phyloP scores from a whole-genome alignment of 1,140 invertebrate genomes.

The Brachionus koreanus region DNA sequence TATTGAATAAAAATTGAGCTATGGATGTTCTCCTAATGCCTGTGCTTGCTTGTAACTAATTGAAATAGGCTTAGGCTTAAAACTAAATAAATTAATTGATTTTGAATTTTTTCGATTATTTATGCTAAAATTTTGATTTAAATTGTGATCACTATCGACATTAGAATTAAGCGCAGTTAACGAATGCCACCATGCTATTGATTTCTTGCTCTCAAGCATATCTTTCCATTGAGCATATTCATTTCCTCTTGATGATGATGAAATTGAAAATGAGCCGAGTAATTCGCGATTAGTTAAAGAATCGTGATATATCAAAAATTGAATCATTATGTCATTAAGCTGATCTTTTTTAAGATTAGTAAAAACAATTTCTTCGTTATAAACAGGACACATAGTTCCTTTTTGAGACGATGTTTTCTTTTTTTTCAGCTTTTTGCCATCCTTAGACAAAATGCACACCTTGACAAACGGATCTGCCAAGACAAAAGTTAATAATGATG shows the following conservation, averaged over 20 bases:
- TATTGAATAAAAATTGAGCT: neutral
- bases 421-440: constrained; percentile 93
- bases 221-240: constrained; percentile 42
- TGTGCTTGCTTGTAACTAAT: neutral
- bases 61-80: constrained; percentile 5
- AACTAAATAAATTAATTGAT: constrained; percentile 25
- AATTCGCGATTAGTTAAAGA: constrained; percentile 17
- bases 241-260: constrained; percentile 32
- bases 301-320: constrained; percentile 24
- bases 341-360: constrained; percentile 64
- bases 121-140: constrained; percentile 4
- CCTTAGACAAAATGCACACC: constrained; percentile 83
- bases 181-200: constrained; percentile 41
- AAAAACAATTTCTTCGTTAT: constrained; percentile 85
- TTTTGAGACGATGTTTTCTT: constrained; percentile 99
- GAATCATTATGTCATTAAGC: constrained; percentile 43
- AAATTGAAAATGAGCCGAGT: constrained; percentile 26
- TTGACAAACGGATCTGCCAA: constrained; percentile 74
- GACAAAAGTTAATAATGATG: constrained; percentile 46
- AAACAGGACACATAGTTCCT: constrained; percentile 90
- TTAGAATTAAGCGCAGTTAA: neutral
- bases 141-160: constrained; percentile 10
- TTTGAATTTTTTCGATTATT: constrained; percentile 16
- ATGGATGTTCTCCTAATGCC: neutral
- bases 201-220: constrained; percentile 34